These are phyloP conservation scores for Tauraco erythrolophus DNA, from an alignment of 2,113 vertebrate genomes.

Conservation along the genomic window DNA sequence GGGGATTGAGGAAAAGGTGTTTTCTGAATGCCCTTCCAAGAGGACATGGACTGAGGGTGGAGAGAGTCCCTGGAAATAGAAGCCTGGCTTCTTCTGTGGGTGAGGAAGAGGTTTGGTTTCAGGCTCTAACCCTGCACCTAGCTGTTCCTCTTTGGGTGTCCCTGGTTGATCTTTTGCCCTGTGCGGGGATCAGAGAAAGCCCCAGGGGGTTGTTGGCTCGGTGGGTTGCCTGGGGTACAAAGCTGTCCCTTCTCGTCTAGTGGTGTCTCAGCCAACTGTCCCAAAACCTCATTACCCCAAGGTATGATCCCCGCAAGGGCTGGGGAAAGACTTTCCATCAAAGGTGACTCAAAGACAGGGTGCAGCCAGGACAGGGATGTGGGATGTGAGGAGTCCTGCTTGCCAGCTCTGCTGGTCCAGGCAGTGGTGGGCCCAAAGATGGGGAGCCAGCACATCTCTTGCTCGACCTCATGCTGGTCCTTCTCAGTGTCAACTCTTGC, in stretches of 20 bases:
- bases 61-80: neutral
- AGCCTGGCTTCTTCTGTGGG: neutral
- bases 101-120: neutral
- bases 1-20: rapidly evolving
- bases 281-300: neutral
- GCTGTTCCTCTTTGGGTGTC: neutral
- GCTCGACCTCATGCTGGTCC: rapidly evolving
- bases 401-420: neutral
- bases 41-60: neutral
- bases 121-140: neutral
- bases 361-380: neutral
- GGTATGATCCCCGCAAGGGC: neutral
- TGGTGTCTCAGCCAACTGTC: neutral
- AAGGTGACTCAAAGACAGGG: neutral
- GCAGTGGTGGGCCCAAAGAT: rapidly evolving
- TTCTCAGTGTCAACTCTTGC: too few species aligned
- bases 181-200: neutral
- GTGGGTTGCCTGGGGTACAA: too few species aligned
- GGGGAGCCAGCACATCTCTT: too few species aligned
- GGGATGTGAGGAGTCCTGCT: rapidly evolving
- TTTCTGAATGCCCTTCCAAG: neutral
- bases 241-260: rapidly evolving
- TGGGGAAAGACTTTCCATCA: neutral
- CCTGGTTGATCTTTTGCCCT: neutral
- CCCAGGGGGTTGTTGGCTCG: neutral